A percentile compares a stretch with the other conserved stretches of the same genome.
Evolutionary conservation across 2,888 invertebrate species (phyloP).

Genomic region (Strigamia crassipes): DNA sequence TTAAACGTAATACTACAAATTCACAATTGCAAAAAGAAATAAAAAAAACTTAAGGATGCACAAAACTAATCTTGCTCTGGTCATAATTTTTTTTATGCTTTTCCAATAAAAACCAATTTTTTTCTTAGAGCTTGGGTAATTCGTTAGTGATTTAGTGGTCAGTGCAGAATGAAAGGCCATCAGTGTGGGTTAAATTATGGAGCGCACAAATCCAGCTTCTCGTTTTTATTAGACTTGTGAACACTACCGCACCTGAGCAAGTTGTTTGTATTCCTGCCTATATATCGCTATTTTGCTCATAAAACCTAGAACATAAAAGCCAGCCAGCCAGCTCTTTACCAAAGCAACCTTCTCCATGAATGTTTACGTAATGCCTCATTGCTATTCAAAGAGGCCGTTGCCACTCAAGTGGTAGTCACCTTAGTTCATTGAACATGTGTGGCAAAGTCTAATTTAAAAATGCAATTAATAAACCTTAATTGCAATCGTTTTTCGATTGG

Average conservation of each 20-base stretch:
- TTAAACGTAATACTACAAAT: neutral
- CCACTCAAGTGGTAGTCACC: constrained; percentile 32
- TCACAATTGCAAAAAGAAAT: neutral
- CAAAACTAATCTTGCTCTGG: neutral
- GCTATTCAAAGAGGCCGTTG: constrained; percentile 12
- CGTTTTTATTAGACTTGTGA: constrained; percentile 7
- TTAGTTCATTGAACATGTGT: neutral
- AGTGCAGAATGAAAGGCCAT: neutral
- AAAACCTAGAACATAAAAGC: constrained; percentile 10
- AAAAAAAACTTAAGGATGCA: neutral
- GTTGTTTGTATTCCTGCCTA: constrained; percentile 17
- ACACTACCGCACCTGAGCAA: constrained; percentile 7
- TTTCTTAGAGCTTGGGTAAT: neutral
- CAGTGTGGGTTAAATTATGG: constrained; percentile 14
- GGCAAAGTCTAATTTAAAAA: neutral
- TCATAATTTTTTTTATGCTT: neutral
- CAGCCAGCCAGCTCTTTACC: neutral
- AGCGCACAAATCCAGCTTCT: constrained; percentile 2
- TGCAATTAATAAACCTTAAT: neutral
- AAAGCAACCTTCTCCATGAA: neutral
- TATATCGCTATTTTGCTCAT: neutral
- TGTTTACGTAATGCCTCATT: neutral
- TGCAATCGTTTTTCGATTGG: neutral
- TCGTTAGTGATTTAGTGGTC: constrained; percentile 23
- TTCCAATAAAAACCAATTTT: constrained; percentile 33